Base-by-base conservation (phyloP, 2,113 vertebrate genomes). In the Melanocharis versteri region DNA sequence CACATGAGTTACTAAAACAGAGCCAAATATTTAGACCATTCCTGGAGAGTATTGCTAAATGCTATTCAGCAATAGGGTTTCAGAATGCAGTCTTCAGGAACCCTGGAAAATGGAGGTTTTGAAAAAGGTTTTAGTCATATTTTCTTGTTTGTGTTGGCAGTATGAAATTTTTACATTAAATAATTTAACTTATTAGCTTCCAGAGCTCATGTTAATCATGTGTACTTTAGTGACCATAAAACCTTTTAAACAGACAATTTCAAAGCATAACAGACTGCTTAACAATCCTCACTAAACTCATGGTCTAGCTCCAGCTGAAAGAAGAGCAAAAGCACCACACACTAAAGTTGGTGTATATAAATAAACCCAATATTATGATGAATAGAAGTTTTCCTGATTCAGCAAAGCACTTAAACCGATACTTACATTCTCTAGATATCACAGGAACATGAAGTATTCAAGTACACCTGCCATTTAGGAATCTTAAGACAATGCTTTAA, bases 341-440 rank as follows among this genome's bases (percentile, higher is more conserved):
- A 50, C 30, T 80, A 72, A 62, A 84, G 48, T 21, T 82, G 50
- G 35, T 5, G 1, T 20, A 37, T 39, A 78, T 53, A 93, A 94
- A 89, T 87, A 94, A 89, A 72, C 11, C 16, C 1, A 47, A 7
- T 50, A 83, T 51, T 66, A 68, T 61, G 72, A 89, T 0, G 0
- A 78, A 88, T 23, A 75, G 44, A 88, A 83, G 64, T 87, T 9
- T 4, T 84, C 56, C 47, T 78, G 82, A 94, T 88, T 90, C 93
- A 78, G 56, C 51, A 94, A 75, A 85, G 42, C 47, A 77, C 54
- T 91, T 83, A 75, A 82, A 71, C 20, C 61, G 57, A 93, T 77
- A 77, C 54, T 95, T 89, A 77, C 35, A 89, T 94, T 92, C 68
- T 56, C 58, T 70, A 92, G 88, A 90, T 93, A 90, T 84, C 51